These are phyloP conservation scores for Caenorhabditis angaria DNA, from an alignment of 2,888 invertebrate genomes.

Conservation along the genomic window DNA sequence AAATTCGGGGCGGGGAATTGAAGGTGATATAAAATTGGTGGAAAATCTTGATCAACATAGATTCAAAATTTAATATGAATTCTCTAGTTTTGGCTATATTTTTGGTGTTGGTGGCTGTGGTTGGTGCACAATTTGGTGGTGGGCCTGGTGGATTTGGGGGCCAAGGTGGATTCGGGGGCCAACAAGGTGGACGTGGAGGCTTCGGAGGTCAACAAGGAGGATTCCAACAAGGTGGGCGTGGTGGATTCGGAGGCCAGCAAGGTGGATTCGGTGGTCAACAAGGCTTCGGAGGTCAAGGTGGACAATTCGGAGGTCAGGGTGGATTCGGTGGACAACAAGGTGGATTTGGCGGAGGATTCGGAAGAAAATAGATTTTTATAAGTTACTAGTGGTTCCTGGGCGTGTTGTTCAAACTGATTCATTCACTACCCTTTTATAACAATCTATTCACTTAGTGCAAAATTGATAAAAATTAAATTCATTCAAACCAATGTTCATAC, in stretches of 20 bases:
- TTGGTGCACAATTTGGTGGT: neutral
- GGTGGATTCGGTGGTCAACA: constrained; percentile 1
- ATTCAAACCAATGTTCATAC: too few relatives aligned
- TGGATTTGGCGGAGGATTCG: neutral
- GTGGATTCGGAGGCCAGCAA: neutral
- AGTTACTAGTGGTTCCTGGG: neutral
- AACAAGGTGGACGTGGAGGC: constrained; percentile 11
- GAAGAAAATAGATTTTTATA: neutral
- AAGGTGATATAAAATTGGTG: neutral
- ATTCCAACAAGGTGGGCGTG: neutral
- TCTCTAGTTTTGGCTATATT: neutral
- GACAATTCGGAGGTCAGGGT: neutral
- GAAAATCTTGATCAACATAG: neutral
- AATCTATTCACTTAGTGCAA: neutral
- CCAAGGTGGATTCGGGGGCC: constrained; percentile 3
- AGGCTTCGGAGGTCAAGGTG: neutral
- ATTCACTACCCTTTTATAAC: too few relatives aligned
- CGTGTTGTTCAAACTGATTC: neutral
- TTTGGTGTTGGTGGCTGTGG: neutral
- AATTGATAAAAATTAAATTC: too few relatives aligned
- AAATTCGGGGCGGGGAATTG: neutral
- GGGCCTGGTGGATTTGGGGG: constrained; percentile 1
- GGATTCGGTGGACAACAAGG: too few relatives aligned
- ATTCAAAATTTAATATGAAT: neutral
- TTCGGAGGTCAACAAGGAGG: constrained; percentile 8